A percentile compares a stretch with the other conserved stretches of the same genome.
Conservation (phyloP, 1,140 invertebrate genomes). For the Bombus terrestris region DNA sequence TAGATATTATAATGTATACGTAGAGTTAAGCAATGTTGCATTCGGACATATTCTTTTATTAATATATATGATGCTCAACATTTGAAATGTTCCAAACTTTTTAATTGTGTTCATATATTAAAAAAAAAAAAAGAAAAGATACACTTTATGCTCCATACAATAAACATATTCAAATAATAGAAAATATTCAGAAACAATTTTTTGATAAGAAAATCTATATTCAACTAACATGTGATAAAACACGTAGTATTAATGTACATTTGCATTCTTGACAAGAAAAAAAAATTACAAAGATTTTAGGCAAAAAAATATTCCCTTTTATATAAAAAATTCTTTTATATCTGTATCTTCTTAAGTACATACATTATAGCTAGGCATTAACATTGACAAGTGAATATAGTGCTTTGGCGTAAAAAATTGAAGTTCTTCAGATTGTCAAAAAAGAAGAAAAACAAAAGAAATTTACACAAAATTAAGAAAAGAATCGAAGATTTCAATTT, state of each 20-base stretch:
- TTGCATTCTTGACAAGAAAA: constrained; percentile 13
- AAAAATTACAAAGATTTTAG: constrained; percentile 19
- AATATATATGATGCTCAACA: constrained; percentile 65
- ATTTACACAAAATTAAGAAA: neutral
- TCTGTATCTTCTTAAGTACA: constrained; percentile 24
- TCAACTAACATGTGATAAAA: constrained; percentile 41
- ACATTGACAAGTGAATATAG: constrained; percentile 16
- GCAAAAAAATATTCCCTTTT: constrained; percentile 40
- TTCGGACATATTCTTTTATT: constrained; percentile 71
- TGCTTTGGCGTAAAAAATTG: constrained; percentile 3
- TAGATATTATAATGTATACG: constrained; percentile 59
- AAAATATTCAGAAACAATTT: constrained; percentile 53
- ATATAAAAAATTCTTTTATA: constrained; percentile 52
- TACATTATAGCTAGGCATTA: neutral
- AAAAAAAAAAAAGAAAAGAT: constrained; percentile 23
- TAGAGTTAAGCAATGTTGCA: constrained; percentile 69
- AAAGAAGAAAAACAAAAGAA: neutral
- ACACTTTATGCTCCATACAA: constrained; percentile 44
- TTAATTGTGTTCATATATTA: constrained; percentile 64
- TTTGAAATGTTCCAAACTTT: constrained; percentile 71
- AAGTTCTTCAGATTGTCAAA: neutral
- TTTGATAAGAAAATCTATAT: constrained; percentile 46
- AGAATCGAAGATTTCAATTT: constrained; percentile 11
- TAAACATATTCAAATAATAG: constrained; percentile 50
- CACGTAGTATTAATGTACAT: constrained; percentile 43